Base-by-base conservation (phyloP, 2,113 vertebrate genomes). In the Macquaria ambigua region DNA sequence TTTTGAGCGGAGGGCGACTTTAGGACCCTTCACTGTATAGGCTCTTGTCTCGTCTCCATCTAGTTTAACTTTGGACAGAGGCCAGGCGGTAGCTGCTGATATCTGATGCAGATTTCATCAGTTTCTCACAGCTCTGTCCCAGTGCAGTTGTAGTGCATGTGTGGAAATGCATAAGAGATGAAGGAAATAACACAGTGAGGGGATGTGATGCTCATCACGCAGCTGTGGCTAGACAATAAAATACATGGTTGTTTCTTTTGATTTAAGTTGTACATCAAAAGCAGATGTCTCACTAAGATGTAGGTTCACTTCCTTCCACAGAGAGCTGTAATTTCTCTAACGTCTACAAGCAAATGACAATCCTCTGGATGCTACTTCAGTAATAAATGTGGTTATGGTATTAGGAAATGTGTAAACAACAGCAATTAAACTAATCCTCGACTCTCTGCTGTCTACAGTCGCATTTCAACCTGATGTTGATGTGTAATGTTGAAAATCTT, bases 231-330 rank as follows among this genome's bases (percentile, higher is more conserved):
- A 62, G 34, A 84, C 62, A 52, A 77, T 77, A 69, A 67, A 92
- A 67, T 59, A 75, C 82, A 77, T 63, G 87, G 70, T 77, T 76
- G 74, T 86, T 81, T 77, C 61, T 76, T 90, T 86, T 81, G 58
- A 84, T 85, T 83, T 78, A 80, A 86, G 83, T 76, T 62, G 37
- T n/a, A 74, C 83, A 73, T 69, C 46, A 20, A 66, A 67, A 69
- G 58, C 73, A 88, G 77, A 77, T 79, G 71, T 74, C 66, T 71
- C 23, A 59, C 20, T 14, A 67, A 28, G 25, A 71, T 7, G 34
- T 25, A 2, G 34, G 46, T 41, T 50, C 62, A 37, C 58, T 43
- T 66, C 56, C 52, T 37, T 77, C 67, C 76, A 55, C 28, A 34
- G 61, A 61, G 53, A 84, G 64, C 52, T 79, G 53, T 70, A 62